Percentiles rank a stretch among this genome's conserved stretches.
Evolutionary conservation across 2,797 vertebrate genomes (phyloP).

Genomic region (Myiothlypis coronata): DNA sequence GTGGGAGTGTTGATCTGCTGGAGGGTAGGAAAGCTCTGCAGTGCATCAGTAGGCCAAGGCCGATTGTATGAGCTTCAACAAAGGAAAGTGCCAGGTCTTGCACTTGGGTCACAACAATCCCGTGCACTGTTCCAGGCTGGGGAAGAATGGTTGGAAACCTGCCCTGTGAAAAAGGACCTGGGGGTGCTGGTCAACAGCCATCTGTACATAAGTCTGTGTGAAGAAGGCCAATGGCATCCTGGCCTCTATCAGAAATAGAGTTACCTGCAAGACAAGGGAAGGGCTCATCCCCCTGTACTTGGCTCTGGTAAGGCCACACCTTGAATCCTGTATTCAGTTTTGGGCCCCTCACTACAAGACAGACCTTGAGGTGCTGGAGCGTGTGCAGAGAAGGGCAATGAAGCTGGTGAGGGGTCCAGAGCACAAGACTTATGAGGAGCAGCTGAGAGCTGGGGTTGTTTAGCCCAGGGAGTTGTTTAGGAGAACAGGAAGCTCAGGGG

Average conservation of each 20-base stretch:
- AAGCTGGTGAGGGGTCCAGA: background rate
- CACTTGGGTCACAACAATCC: background rate
- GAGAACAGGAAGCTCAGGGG: background rate
- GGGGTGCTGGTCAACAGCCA: background rate
- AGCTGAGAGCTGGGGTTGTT: background rate
- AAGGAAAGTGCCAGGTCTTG: background rate
- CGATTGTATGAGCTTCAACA: background rate
- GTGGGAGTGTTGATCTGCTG: background rate
- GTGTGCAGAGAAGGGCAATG: background rate
- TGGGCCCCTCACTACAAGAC: background rate
- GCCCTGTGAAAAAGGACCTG: background rate
- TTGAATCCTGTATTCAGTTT: background rate
- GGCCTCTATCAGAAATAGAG: background rate
- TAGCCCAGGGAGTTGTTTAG: background rate
- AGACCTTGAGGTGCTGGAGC: background rate
- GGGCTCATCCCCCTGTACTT: rapidly evolving
- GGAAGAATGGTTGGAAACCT: background rate
- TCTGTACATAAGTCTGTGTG: background rate
- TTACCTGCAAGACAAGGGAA: background rate
- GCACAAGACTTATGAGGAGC: background rate
- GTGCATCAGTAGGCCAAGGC: background rate
- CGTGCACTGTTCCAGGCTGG: background rate
- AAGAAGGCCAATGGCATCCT: background rate
- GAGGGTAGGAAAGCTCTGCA: background rate
- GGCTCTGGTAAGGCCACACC: background rate